These are phyloP conservation scores for Cerceris ruficornis DNA, from an alignment of 2,888 invertebrate genomes.

Conservation along the genomic window DNA sequence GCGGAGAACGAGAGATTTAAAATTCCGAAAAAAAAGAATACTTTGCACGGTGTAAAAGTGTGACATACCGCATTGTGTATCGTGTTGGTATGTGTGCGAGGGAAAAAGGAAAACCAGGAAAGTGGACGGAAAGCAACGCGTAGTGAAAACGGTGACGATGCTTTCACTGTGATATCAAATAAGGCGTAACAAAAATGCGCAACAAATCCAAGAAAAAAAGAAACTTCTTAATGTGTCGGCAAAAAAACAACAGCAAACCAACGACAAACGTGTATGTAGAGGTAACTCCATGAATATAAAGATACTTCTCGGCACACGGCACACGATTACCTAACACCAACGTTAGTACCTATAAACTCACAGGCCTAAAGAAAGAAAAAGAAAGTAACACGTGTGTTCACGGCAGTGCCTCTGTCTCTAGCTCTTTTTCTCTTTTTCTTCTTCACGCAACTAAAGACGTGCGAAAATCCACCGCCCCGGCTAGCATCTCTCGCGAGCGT, in stretches of 20 bases:
- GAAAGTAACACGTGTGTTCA: slow-evolving; percentile 47
- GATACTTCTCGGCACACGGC: slow-evolving; percentile 80
- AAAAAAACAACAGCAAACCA: slow-evolving; percentile 79
- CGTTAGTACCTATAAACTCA: slow-evolving; percentile 79
- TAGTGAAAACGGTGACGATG: slow-evolving; percentile 56
- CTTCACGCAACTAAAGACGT: slow-evolving; percentile 37
- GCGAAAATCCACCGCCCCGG: slow-evolving; percentile 29
- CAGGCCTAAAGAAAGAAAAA: slow-evolving; percentile 54
- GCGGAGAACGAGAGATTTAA: too few species aligned
- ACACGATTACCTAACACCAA: slow-evolving; percentile 82
- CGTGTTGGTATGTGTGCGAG: slow-evolving; percentile 9
- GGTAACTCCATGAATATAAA: slow-evolving; percentile 66
- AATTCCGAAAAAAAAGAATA: not conserved
- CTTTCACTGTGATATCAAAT: slow-evolving; percentile 66
- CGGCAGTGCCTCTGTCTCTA: slow-evolving; percentile 57
- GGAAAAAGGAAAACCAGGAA: slow-evolving; percentile 1
- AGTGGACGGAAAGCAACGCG: slow-evolving; percentile 48
- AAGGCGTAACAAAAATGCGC: slow-evolving; percentile 70
- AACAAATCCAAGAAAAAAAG: slow-evolving; percentile 66
- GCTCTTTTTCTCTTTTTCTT: slow-evolving; percentile 52
- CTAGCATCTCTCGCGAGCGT: slow-evolving; percentile 24
- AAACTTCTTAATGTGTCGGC: slow-evolving; percentile 72
- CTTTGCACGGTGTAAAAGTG: not conserved
- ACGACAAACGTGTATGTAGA: slow-evolving; percentile 77
- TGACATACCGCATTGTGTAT: not conserved